Conservation (phyloP, 2,888 invertebrate genomes). For the Amblyjoppa fuscipennis region DNA sequence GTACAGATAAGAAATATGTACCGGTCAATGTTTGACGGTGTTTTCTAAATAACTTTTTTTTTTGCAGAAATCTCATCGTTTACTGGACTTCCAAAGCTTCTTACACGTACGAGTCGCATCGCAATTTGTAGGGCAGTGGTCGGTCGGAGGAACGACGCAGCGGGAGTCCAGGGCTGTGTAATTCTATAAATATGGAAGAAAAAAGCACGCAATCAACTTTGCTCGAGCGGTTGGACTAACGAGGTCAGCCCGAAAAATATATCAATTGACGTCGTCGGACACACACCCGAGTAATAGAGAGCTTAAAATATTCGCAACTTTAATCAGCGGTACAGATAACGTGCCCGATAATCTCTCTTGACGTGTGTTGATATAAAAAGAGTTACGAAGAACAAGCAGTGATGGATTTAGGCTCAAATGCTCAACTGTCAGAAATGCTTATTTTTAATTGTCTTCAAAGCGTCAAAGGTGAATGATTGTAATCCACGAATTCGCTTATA, state of each 20-base stretch:
- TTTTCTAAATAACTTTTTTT: neutral
- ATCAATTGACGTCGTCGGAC: neutral
- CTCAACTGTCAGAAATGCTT: too few relatives aligned
- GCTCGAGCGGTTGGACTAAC: neutral
- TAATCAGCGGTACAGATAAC: neutral
- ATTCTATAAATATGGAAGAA: constrained; percentile 16
- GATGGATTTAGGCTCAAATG: too few relatives aligned
- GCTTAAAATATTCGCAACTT: neutral
- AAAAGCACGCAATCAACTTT: neutral
- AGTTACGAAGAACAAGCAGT: neutral
- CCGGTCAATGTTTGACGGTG: neutral
- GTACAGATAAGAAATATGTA: neutral
- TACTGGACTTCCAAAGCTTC: constrained; percentile 9
- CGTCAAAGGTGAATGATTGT: too few relatives aligned
- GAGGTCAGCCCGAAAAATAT: neutral
- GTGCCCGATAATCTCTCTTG: neutral
- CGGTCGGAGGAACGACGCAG: neutral
- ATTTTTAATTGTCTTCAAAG: too few relatives aligned
- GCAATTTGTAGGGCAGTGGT: constrained; percentile 25
- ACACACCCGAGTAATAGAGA: neutral
- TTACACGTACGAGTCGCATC: constrained; percentile 7
- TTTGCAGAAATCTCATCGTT: neutral
- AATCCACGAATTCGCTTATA: too few relatives aligned
- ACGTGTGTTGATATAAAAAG: neutral
- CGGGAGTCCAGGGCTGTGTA: constrained; percentile 20